Evolutionary conservation across 2,797 vertebrate species (phyloP).

Genomic region (Otolemur crassicaudatus): DNA sequence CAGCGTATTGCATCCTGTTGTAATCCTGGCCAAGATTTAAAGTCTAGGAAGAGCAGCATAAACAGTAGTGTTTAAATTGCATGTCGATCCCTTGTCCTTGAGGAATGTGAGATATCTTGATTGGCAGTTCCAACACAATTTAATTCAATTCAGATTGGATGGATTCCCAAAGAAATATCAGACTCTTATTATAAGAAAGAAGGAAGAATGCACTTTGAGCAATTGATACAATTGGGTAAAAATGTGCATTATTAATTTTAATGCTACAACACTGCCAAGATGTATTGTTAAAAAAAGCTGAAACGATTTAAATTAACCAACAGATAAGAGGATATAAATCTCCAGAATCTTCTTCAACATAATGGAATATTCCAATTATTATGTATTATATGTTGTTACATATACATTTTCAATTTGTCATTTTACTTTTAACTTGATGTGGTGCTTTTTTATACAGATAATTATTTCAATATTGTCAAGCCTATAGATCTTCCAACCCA

Average conservation of each 20-base stretch:
- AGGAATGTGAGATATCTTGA: neutral
- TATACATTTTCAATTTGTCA: neutral
- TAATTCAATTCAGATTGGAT: neutral
- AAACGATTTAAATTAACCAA: neutral
- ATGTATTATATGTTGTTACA: neutral
- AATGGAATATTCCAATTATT: neutral
- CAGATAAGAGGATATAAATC: neutral
- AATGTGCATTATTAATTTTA: neutral
- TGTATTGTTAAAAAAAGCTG: neutral
- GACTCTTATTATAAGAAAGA: neutral
- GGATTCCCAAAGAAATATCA: neutral
- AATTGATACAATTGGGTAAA: neutral
- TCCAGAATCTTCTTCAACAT: neutral
- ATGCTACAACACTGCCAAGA: neutral
- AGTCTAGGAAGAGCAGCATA: neutral
- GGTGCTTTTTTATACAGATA: neutral
- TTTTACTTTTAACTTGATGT: neutral
- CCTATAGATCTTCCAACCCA: neutral
- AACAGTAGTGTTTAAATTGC: neutral
- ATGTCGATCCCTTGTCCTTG: neutral
- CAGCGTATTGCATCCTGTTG: neutral
- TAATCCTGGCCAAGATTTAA: neutral
- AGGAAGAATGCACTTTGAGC: neutral
- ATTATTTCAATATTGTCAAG: neutral
- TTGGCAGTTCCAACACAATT: neutral